Conservation (phyloP, 2,888 invertebrate genomes). For the Crocallis elinguaria region DNA sequence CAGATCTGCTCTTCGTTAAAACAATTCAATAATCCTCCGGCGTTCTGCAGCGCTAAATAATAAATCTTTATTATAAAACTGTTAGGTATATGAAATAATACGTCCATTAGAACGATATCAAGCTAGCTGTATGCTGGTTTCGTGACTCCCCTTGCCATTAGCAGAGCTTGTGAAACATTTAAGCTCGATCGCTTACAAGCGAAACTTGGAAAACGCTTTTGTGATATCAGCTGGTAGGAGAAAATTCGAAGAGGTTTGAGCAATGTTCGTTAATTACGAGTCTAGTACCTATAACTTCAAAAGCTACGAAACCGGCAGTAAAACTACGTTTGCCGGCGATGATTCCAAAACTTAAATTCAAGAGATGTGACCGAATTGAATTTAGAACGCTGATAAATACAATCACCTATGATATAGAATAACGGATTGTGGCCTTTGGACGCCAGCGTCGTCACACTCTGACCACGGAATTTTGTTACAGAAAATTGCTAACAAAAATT, state of each 20-base stretch:
- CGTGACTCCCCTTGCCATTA: constrained; percentile 57
- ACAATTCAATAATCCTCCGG: constrained; percentile 18
- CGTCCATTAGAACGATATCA: constrained; percentile 50
- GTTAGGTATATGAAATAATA: constrained; percentile 54
- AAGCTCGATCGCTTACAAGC: constrained; percentile 48
- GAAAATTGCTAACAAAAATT: no score
- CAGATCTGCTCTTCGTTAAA: background rate
- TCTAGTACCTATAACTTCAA: background rate
- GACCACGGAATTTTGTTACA: no score
- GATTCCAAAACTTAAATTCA: no score
- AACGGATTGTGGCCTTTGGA: no score
- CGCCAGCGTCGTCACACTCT: no score
- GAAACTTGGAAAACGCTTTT: constrained; percentile 52
- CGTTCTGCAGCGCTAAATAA: constrained; percentile 20
- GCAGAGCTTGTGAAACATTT: constrained; percentile 56
- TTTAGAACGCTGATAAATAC: no score
- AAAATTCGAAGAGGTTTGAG: constrained; percentile 13
- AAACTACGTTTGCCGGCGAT: no score
- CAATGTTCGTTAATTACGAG: background rate
- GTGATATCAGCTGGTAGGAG: constrained; percentile 34
- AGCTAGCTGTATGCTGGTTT: constrained; percentile 53
- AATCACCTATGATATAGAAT: no score
- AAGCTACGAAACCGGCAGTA: no score
- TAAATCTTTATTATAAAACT: constrained; percentile 40
- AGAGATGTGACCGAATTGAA: no score